Conservation (phyloP, 2,113 vertebrate species). For the Pteruthius melanotis region DNA sequence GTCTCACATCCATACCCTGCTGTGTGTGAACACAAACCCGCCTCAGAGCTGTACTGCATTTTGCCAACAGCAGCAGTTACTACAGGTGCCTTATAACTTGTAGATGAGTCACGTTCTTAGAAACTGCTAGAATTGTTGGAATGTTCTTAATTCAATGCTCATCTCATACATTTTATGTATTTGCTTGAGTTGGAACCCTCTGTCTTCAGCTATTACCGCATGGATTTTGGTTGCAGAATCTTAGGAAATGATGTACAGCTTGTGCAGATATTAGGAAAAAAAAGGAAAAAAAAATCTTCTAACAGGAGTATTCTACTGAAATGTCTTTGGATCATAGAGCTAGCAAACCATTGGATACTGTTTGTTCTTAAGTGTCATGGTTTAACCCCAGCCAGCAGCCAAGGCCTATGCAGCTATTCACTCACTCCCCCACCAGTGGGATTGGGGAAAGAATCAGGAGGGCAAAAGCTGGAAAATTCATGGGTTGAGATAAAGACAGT, state of each 20-base stretch:
- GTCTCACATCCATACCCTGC: background rate
- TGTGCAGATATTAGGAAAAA: background rate
- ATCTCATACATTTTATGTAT: background rate
- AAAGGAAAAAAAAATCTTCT: background rate
- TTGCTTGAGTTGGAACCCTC: background rate
- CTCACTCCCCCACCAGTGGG: too few relatives aligned
- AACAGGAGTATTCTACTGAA: background rate
- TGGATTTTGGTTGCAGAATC: background rate
- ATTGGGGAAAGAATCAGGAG: accelerated
- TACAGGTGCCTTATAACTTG: slow-evolving; percentile 33
- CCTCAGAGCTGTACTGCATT: background rate
- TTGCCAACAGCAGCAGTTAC: slow-evolving; percentile 30
- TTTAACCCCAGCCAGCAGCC: background rate
- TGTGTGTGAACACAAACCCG: background rate
- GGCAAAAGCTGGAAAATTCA: background rate
- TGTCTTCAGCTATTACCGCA: background rate
- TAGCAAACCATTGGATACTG: background rate
- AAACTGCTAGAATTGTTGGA: background rate
- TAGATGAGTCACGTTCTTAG: slow-evolving; percentile 6
- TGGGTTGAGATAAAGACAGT: background rate
- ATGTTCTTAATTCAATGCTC: background rate
- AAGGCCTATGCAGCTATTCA: accelerated
- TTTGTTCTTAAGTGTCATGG: background rate
- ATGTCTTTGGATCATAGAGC: background rate
- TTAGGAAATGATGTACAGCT: background rate